Conservation (phyloP, 2,113 vertebrate genomes). For the Lepus americanus region DNA sequence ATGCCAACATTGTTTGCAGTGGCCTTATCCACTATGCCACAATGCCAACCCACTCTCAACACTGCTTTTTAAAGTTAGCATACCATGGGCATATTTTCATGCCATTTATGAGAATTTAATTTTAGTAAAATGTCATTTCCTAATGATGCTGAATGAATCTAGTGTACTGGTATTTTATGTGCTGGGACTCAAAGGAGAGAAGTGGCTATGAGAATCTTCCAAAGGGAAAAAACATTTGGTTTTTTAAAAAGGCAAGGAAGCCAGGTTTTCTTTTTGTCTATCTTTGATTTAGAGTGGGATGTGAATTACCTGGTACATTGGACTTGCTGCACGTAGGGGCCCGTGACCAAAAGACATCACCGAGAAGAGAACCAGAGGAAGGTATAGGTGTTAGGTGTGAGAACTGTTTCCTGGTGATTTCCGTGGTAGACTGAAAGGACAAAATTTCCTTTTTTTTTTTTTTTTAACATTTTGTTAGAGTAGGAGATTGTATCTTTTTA, state of each 20-base stretch:
- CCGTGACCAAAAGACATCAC: not conserved
- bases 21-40: too few relatives aligned
- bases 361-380: not conserved
- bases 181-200: not conserved
- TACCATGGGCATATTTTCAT: too few relatives aligned
- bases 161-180: not conserved
- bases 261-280: not conserved
- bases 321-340: not conserved
- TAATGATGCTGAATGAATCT: not conserved
- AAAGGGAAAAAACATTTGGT: not conserved
- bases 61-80: too few relatives aligned
- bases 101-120: not conserved
- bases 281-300: not conserved
- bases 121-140: slow-evolving; percentile 21
- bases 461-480: not conserved
- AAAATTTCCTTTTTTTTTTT: not conserved
- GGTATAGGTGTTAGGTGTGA: not conserved
- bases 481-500: not conserved
- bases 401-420: not conserved
- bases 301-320: not conserved
- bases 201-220: not conserved
- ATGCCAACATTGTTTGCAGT: too few relatives aligned
- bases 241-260: not conserved
- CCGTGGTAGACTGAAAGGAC: not conserved
- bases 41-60: too few relatives aligned